These are phyloP conservation scores for Drosophila mercatorum DNA, from an alignment of 2,888 invertebrate species.

Conservation along the genomic window DNA sequence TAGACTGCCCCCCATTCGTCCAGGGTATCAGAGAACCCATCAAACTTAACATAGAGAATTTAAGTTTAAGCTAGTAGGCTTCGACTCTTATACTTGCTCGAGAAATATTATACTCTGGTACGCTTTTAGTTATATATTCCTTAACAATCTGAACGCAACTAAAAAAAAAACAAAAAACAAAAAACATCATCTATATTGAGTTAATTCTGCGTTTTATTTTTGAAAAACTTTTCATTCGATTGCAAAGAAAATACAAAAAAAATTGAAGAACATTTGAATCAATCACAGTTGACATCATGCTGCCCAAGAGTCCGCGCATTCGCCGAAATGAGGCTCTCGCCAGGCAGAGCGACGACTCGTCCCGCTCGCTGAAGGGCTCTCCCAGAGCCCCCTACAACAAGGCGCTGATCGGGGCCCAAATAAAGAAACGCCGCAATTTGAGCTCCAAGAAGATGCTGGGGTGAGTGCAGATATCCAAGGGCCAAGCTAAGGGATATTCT, in stretches of 20 bases:
- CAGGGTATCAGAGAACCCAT: no score
- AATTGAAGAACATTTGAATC: conserved; percentile 2
- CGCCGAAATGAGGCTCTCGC: conserved; percentile 28
- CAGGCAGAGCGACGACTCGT: conserved; percentile 9
- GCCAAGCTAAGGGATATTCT: no score
- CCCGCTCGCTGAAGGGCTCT: conserved; percentile 23
- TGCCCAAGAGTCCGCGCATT: conserved; percentile 52
- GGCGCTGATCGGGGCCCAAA: conserved; percentile 9
- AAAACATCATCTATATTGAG: background rate
- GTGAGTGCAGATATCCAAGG: conserved; percentile 23
- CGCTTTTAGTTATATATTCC: conserved; percentile 2
- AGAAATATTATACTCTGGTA: background rate
- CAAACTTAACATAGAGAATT: no score
- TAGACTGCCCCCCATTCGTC: no score
- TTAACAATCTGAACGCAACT: conserved; percentile 23
- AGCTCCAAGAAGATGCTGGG: conserved; percentile 19
- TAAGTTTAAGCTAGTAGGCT: conserved; percentile 24
- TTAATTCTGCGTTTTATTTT: conserved; percentile 3
- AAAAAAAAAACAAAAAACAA: conserved; percentile 13
- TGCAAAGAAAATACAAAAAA: conserved; percentile 6
- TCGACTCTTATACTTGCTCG: background rate
- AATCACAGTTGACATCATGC: conserved; percentile 30
- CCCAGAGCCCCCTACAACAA: conserved; percentile 59
- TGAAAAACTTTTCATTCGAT: conserved; percentile 1
- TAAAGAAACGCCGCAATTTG: conserved; percentile 41